These are phyloP conservation scores for Cataglyphis hispanica DNA, from an alignment of 1,140 invertebrate genomes.

Conservation along the genomic window DNA sequence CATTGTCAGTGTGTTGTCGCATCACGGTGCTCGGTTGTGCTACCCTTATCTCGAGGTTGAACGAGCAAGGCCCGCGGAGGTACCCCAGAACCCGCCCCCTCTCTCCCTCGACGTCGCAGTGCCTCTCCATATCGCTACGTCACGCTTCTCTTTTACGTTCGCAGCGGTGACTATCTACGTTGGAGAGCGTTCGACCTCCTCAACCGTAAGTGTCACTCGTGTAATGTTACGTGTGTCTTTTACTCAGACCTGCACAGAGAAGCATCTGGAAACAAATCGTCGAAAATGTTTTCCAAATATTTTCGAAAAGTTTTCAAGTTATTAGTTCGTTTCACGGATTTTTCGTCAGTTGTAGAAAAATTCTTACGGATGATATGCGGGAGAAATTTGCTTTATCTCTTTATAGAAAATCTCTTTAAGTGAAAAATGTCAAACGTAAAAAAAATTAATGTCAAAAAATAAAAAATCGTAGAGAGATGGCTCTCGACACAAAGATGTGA, in stretches of 20 bases:
- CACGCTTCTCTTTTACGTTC: conserved; percentile 71
- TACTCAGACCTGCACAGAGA: too few species aligned
- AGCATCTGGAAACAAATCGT: not conserved
- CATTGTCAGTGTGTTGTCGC: conserved; percentile 69
- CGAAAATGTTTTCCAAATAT: not conserved
- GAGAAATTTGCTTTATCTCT: not conserved
- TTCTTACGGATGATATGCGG: not conserved
- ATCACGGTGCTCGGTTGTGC: conserved; percentile 68
- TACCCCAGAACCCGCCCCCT: conserved; percentile 77
- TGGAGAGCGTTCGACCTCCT: conserved; percentile 69
- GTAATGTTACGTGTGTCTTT: not conserved
- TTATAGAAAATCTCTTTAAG: too few species aligned
- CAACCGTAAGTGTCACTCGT: conserved; percentile 66
- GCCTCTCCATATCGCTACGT: conserved; percentile 77
- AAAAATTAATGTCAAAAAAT: too few species aligned
- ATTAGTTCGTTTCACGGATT: not conserved
- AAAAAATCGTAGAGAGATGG: not conserved
- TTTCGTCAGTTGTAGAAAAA: not conserved
- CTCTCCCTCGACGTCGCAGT: conserved; percentile 73
- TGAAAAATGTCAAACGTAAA: too few species aligned
- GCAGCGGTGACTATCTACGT: conserved; percentile 69
- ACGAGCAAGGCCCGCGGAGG: conserved; percentile 76
- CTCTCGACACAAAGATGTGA: not conserved
- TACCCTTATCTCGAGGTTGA: conserved; percentile 64
- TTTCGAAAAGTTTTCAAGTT: not conserved